Evolutionary conservation across 2,888 invertebrate species (phyloP).

Genomic region (Silvanus unidentatus): DNA sequence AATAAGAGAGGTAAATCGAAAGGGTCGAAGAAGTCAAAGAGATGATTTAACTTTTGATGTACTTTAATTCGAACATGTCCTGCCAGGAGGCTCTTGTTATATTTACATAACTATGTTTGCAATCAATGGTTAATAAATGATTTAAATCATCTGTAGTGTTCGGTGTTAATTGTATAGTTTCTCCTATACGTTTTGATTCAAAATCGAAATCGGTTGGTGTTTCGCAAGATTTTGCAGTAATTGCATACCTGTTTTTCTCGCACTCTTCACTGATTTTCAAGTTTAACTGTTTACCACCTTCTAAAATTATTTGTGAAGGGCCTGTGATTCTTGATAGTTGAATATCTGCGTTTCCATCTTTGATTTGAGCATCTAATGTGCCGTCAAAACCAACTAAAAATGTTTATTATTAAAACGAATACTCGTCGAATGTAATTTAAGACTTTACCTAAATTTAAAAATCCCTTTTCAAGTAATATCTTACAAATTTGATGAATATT

Average conservation of each 20-base stretch:
- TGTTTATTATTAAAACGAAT: constrained; percentile 5
- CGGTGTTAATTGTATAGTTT: constrained; percentile 20
- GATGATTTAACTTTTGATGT: constrained; percentile 2
- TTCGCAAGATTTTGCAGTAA: constrained; percentile 16
- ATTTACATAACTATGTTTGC: constrained; percentile 25
- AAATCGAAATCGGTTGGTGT: constrained; percentile 15
- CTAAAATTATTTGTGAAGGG: constrained; percentile 33
- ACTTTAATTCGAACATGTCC: constrained; percentile 29
- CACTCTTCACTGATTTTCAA: constrained; percentile 35
- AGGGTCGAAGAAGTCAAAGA: constrained; percentile 5
- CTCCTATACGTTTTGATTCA: constrained; percentile 13
- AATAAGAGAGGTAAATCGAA: constrained; percentile 44
- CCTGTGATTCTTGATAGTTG: constrained; percentile 37
- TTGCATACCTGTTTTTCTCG: constrained; percentile 29
- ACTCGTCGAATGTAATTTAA: neutral
- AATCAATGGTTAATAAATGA: constrained; percentile 20
- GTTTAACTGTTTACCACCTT: constrained; percentile 30
- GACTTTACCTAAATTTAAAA: constrained; percentile 31
- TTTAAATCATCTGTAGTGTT: constrained; percentile 14
- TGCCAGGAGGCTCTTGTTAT: constrained; percentile 31
- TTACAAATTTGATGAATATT: constrained; percentile 36
- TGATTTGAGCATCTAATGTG: constrained; percentile 31
- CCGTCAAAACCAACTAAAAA: constrained; percentile 43
- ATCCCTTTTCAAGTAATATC: constrained; percentile 30
- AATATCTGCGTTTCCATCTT: constrained; percentile 35